Evolutionary conservation across 1,140 invertebrate genomes (phyloP).

Genomic region (Cheumatopsyche charites): DNA sequence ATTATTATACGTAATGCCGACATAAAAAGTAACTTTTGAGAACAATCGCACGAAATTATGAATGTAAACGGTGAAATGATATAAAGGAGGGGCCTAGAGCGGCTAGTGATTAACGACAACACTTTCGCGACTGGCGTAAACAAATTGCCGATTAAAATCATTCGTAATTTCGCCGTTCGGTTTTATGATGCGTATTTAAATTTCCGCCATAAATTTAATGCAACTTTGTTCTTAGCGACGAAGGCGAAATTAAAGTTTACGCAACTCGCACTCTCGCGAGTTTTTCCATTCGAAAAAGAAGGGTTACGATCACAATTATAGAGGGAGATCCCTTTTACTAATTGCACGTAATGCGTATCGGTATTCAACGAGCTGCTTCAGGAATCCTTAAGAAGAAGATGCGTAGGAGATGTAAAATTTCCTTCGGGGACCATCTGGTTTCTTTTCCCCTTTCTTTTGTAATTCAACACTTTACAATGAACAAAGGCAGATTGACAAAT

Average conservation of each 20-base stretch:
- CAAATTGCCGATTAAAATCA: conserved; percentile 23
- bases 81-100: neutral
- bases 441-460: too few relatives aligned
- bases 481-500: neutral
- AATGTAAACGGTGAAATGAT: neutral
- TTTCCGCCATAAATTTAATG: conserved; percentile 7
- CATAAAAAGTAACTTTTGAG: neutral
- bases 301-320: neutral
- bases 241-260: too few relatives aligned
- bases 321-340: conserved; percentile 23
- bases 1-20: neutral
- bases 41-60: neutral
- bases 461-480: neutral
- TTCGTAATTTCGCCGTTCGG: neutral
- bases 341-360: conserved; percentile 38
- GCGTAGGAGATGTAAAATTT: neutral
- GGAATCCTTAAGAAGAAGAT: conserved; percentile 39
- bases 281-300: neutral
- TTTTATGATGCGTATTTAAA: conserved; percentile 12
- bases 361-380: conserved; percentile 31
- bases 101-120: conserved; percentile 18
- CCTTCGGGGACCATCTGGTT: neutral
- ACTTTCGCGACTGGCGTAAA: conserved; percentile 15
- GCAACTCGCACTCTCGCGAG: too few relatives aligned
- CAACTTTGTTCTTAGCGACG: neutral